phyloP scores from a whole-genome alignment of 2,113 vertebrate genomes.

The Crotalus viridis region DNA sequence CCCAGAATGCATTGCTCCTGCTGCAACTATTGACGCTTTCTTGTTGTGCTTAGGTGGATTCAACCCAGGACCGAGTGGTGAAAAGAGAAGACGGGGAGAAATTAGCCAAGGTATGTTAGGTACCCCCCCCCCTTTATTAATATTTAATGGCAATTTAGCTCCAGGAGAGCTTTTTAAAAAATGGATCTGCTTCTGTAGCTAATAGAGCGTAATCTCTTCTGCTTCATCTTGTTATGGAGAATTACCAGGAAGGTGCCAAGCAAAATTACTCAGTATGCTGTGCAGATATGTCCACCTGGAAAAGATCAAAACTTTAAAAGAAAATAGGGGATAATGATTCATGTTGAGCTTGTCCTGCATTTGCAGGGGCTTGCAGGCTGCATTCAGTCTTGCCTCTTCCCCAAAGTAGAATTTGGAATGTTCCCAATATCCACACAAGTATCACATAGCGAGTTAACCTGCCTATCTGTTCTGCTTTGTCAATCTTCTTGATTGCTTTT shows the following conservation, averaged over 20 bases:
- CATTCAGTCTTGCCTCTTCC: neutral
- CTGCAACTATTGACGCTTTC: neutral
- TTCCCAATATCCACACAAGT: neutral
- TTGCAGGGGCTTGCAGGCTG: neutral
- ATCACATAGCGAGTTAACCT: neutral
- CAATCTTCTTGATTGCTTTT: neutral
- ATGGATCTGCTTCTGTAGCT: neutral
- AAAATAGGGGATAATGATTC: neutral
- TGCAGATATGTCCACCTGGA: neutral
- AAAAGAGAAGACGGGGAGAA: slow-evolving; percentile 90
- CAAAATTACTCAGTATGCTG: neutral
- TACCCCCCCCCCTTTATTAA: neutral
- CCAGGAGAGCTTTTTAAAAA: neutral
- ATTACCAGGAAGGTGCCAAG: neutral
- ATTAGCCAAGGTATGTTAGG: slow-evolving; percentile 82
- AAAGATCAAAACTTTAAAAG: neutral
- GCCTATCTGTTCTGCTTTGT: neutral
- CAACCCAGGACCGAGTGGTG: slow-evolving; percentile 86
- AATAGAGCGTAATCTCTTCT: neutral
- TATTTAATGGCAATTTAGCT: neutral
- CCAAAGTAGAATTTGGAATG: neutral
- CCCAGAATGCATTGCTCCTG: neutral
- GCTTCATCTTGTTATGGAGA: neutral
- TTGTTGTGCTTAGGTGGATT: slow-evolving; percentile 77
- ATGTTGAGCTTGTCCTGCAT: neutral